Evolutionary conservation across 2,113 vertebrate species (phyloP).

Genomic region (Rostratula benghalensis): DNA sequence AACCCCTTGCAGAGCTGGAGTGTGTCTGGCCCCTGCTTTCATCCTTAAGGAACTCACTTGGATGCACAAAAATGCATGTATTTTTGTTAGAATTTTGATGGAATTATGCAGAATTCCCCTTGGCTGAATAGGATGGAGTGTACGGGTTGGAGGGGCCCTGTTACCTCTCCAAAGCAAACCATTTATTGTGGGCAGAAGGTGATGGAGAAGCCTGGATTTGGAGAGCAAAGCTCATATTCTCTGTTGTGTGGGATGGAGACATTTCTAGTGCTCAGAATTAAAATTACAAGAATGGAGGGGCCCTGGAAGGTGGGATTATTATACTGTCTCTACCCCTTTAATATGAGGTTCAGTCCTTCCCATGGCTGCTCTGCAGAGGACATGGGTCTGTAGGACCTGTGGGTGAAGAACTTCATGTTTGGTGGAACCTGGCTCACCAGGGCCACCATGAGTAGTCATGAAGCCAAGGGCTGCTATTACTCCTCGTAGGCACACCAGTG

Average conservation of each 20-base stretch:
- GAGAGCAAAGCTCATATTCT: background rate
- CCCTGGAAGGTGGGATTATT: background rate
- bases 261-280: background rate
- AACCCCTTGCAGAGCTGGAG: background rate
- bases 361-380: background rate
- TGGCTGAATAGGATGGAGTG: background rate
- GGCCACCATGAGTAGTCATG: background rate
- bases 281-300: too few species aligned
- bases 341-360: background rate
- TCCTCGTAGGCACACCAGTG: background rate
- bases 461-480: background rate
- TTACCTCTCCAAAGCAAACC: background rate
- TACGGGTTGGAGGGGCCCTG: fast-evolving
- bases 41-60: background rate
- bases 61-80: background rate
- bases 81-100: background rate
- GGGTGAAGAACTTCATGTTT: background rate
- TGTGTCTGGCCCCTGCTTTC: background rate
- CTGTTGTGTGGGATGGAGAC: background rate
- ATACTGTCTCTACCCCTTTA: background rate
- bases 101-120: background rate
- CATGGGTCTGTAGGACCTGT: background rate
- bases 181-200: background rate
- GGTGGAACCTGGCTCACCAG: background rate
- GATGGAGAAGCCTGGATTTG: background rate